These are phyloP conservation scores for Cetoscarus ocellatus DNA, from an alignment of 2,797 vertebrate genomes.

Conservation along the genomic window DNA sequence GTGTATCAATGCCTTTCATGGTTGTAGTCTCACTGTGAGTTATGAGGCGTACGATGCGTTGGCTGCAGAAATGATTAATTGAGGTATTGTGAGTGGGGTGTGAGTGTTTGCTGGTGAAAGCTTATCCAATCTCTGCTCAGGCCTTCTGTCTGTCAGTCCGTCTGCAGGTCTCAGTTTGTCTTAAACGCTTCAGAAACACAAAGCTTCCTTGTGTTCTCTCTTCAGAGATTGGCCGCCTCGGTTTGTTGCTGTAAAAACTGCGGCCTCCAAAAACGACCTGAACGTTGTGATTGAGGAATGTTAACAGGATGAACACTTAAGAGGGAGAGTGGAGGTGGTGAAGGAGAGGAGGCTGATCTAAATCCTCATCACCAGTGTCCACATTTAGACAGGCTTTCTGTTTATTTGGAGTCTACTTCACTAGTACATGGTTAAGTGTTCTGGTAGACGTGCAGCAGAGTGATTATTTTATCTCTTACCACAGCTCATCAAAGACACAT, in stretches of 20 bases:
- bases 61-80: conserved; percentile 70
- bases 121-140: conserved; percentile 49
- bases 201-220: conserved; percentile 72
- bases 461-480: conserved; percentile 81
- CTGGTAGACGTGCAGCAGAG: conserved; percentile 50
- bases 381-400: conserved; percentile 76
- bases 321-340: conserved; percentile 31
- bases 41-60: conserved; percentile 65
- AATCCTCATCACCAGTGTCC: conserved; percentile 67
- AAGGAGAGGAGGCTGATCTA: conserved; percentile 37
- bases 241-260: conserved; percentile 58
- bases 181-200: conserved; percentile 64
- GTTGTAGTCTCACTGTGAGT: conserved; percentile 62
- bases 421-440: conserved; percentile 51
- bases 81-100: conserved; percentile 29
- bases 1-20: conserved; percentile 71
- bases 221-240: conserved; percentile 51
- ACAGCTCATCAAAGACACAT: conserved; percentile 78
- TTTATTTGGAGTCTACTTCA: conserved; percentile 75
- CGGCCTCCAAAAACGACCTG: conserved; percentile 56
- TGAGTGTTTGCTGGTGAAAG: conserved; percentile 38
- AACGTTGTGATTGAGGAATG: conserved; percentile 68
- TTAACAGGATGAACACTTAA: conserved; percentile 73
- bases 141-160: conserved; percentile 21
- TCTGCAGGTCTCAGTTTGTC: conserved; percentile 24